A percentile compares a stretch with the other conserved stretches of the same genome.
Conservation (phyloP, 2,888 invertebrate genomes). For the Cantharis flavilabris region DNA sequence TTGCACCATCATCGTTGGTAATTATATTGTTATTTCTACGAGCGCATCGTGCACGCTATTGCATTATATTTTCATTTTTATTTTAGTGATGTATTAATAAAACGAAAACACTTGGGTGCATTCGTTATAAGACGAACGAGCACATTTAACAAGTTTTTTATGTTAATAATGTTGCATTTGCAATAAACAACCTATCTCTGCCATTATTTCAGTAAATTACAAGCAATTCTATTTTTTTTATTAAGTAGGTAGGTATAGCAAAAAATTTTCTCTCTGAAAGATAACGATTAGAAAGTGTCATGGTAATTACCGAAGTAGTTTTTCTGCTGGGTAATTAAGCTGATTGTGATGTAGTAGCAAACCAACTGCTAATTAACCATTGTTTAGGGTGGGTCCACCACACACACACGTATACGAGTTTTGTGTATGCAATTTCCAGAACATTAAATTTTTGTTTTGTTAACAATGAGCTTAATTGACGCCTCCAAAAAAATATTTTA, state of each 20-base stretch:
- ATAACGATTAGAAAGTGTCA: neutral
- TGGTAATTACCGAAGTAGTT: neutral
- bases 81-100: neutral
- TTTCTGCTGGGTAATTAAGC: neutral
- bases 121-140: neutral
- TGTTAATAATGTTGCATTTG: neutral
- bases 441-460: neutral
- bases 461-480: neutral
- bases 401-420: neutral
- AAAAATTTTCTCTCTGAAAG: neutral
- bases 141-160: slow-evolving; percentile 1
- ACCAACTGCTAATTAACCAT: neutral
- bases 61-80: neutral
- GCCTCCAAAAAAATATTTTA: neutral
- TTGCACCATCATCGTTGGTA: neutral
- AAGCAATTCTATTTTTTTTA: neutral
- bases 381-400: neutral
- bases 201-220: neutral
- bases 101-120: neutral
- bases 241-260: neutral
- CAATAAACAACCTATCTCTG: neutral
- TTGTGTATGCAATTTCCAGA: neutral
- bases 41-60: neutral
- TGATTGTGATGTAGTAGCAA: neutral
- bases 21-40: neutral